Conservation (phyloP, 1,140 invertebrate genomes). For the Proctacanthus coquilletti region DNA sequence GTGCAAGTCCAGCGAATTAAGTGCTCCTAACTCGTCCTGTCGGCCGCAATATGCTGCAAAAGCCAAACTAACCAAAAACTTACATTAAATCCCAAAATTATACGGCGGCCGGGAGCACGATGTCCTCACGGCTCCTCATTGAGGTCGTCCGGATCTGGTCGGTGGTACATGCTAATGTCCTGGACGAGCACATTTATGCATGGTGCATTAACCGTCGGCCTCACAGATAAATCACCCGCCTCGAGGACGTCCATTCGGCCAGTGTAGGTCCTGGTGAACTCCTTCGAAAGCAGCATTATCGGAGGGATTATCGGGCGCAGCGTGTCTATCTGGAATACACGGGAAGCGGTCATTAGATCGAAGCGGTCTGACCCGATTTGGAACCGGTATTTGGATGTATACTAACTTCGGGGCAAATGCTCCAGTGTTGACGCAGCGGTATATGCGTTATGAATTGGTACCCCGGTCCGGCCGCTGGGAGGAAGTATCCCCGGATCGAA, state of each 20-base stretch:
- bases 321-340: not conserved
- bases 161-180: not conserved
- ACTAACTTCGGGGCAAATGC: constrained; percentile 2
- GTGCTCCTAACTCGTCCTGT: too few species aligned
- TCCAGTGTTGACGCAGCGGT: constrained; percentile 3
- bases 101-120: too few species aligned
- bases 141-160: not conserved
- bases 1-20: too few species aligned
- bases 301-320: constrained; percentile 2
- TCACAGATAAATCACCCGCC: constrained; percentile 4
- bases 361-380: not conserved
- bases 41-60: too few species aligned
- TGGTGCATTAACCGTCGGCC: constrained; percentile 4
- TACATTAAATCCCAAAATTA: too few species aligned
- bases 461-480: not conserved
- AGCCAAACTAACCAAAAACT: too few species aligned
- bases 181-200: constrained; percentile 8
- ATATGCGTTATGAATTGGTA: constrained; percentile 6
- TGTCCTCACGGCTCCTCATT: too few species aligned
- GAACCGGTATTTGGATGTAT: too few species aligned
- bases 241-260: constrained; percentile 6
- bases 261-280: constrained; percentile 4
- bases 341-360: not conserved
- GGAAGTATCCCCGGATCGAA: constrained; percentile 6
- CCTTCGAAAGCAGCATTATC: not conserved